Conservation (phyloP, 2,113 vertebrate genomes). For the Ascaphus truei region DNA sequence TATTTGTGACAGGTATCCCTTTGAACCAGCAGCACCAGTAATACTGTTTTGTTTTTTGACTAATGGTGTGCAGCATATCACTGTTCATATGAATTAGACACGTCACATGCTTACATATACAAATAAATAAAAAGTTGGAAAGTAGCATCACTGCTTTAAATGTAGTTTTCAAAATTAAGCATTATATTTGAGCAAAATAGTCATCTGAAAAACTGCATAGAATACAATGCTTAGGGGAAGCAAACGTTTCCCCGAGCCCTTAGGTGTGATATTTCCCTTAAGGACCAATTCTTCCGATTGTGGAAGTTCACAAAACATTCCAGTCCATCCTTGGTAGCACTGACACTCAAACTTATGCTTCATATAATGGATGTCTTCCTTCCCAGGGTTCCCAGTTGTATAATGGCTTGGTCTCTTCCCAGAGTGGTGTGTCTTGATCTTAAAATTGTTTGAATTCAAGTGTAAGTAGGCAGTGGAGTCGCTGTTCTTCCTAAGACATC, state of each 20-base stretch:
- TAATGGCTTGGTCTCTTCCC: slow-evolving; percentile 51
- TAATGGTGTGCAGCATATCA: too few relatives aligned
- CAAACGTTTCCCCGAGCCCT: slow-evolving; percentile 35
- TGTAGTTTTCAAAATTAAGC: too few relatives aligned
- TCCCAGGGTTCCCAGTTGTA: slow-evolving; percentile 61
- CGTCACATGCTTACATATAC: too few relatives aligned
- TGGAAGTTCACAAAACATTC: slow-evolving; percentile 77
- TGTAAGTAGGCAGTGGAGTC: slow-evolving; percentile 73
- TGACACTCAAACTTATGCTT: slow-evolving; percentile 81
- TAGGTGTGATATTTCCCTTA: slow-evolving; percentile 20
- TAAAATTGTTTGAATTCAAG: slow-evolving; percentile 67
- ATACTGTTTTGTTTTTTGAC: too few relatives aligned
- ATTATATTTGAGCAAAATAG: neutral
- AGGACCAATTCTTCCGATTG: slow-evolving; percentile 30
- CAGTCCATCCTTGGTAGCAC: slow-evolving; percentile 84
- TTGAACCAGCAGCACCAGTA: too few relatives aligned
- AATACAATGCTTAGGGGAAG: neutral
- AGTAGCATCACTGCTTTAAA: too few relatives aligned
- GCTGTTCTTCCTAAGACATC: slow-evolving; percentile 72
- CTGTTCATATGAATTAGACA: too few relatives aligned
- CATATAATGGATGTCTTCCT: slow-evolving; percentile 64
- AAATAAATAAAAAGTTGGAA: too few relatives aligned
- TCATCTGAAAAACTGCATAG: neutral
- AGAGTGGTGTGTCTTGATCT: slow-evolving; percentile 47
- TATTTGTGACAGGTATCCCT: too few relatives aligned